Evolutionary conservation across 2,888 invertebrate species (phyloP), one percentile per base, ranked within the genome.

Genomic region (Ariolimax columbianus): DNA sequence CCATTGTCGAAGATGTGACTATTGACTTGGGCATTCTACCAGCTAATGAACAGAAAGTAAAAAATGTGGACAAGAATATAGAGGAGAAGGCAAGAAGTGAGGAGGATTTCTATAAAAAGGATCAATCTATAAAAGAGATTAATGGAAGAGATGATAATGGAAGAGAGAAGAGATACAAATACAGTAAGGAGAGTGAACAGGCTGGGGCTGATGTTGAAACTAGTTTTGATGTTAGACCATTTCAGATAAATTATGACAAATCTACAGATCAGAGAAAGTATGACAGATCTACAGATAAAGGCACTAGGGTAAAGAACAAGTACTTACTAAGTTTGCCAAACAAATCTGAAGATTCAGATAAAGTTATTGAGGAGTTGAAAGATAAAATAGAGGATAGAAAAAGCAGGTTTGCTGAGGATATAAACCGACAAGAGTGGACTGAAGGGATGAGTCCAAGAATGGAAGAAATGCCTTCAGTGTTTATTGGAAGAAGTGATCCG

Each of bases 301-400:
- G 26, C 59, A 38, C 3, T 78, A 36, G 23, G 38, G 59, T 17
- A 7, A 26, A 7, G 6, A 23, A 51, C 26, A 73, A n/a, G 43
- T 9, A 26, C 30, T 23, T 73, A 73, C 47, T 73, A n/a, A 43
- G 73, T 23, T 19, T 36, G 26, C 11, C 33, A 23, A 55, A 19
- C 11, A 59, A 78, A 78, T n/a, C 63, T n/a, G 40, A 63, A 38
- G 59, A 78, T 38, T 59, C 26, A 14, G 78, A 78, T 17, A 63
- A 40, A 63, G 40, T 40, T n/a, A 38, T 59, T 7, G 40, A 78
- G 19, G 59, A 77, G 14, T 36, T 59, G 11, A 36, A 77, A 59
- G 78, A 63, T 7, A 63, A 38, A 78, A n/a, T n/a, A 63, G 63
- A 63, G 11, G 40, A 38, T n/a, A 19, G n/a, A 4, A n/a, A 17